These are phyloP conservation scores for Palythoa caribaeorum DNA, from an alignment of 92 coral and sea anemone genomes.

Conservation along the genomic window DNA sequence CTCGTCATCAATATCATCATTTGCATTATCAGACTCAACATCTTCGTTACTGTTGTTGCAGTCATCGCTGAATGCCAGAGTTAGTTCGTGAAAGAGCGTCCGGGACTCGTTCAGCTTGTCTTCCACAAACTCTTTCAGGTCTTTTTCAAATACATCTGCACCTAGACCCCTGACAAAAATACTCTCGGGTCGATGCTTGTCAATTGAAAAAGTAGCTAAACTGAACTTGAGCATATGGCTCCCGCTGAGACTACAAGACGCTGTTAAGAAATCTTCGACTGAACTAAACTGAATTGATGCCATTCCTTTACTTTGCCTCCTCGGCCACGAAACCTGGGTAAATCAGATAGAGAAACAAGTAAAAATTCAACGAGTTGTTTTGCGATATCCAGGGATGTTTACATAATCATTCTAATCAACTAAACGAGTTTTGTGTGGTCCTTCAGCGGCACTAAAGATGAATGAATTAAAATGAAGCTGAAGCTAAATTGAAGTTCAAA, in stretches of 20 bases:
- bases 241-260: neutral
- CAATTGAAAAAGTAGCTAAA: neutral
- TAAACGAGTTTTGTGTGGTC: no score
- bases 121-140: slow-evolving; percentile 3
- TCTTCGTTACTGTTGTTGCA: no score
- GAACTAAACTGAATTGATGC: neutral
- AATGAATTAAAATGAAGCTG: no score
- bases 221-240: neutral
- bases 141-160: neutral
- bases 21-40: no score
- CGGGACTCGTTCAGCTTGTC: neutral
- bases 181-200: neutral
- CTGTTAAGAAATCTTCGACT: neutral
- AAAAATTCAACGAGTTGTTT: neutral
- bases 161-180: neutral
- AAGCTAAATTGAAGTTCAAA: no score
- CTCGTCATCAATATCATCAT: no score
- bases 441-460: no score
- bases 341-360: neutral
- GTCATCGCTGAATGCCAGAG: no score
- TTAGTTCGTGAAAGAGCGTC: neutral
- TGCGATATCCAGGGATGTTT: no score
- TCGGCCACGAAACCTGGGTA: slow-evolving; percentile 22
- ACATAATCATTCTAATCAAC: no score
- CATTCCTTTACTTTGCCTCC: slow-evolving; percentile 13